A percentile compares a stretch with the other conserved stretches of the same genome.
phyloP scores from a whole-genome alignment of 2,113 vertebrate species.

The Podarcis cretensis region DNA sequence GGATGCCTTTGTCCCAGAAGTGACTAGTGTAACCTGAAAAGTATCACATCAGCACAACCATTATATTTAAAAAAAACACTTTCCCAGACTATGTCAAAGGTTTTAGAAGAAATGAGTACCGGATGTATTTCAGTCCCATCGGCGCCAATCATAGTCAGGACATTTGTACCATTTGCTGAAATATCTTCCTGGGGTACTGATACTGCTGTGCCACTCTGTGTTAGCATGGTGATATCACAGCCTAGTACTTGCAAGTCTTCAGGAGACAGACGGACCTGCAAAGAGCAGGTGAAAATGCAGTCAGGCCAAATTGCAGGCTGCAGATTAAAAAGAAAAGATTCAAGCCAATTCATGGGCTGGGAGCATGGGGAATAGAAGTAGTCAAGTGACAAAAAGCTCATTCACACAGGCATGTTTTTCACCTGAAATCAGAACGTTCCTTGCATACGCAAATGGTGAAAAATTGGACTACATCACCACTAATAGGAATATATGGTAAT shows the following conservation, averaged over 20 bases:
- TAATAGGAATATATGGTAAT: not conserved
- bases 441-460: not conserved
- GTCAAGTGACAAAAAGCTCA: not conserved
- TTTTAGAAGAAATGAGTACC: constrained; percentile 52
- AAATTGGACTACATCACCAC: not conserved
- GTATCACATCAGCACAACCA: not conserved
- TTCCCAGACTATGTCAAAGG: not conserved
- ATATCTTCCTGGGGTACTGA: constrained; percentile 55
- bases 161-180: constrained; percentile 31
- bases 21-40: constrained; percentile 77
- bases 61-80: not conserved
- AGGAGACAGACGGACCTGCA: constrained; percentile 75
- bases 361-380: not conserved
- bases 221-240: constrained; percentile 77
- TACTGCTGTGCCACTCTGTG: constrained; percentile 68
- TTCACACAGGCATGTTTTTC: not conserved
- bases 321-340: not conserved
- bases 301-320: not conserved
- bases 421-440: not conserved
- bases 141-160: constrained; percentile 59
- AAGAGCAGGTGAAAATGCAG: not conserved
- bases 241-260: constrained; percentile 80
- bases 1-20: constrained; percentile 68
- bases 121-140: constrained; percentile 69
- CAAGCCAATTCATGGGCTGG: not conserved